These are phyloP conservation scores for Antechinus stuartii DNA, from an alignment of 2,113 vertebrate species.

Conservation along the genomic window DNA sequence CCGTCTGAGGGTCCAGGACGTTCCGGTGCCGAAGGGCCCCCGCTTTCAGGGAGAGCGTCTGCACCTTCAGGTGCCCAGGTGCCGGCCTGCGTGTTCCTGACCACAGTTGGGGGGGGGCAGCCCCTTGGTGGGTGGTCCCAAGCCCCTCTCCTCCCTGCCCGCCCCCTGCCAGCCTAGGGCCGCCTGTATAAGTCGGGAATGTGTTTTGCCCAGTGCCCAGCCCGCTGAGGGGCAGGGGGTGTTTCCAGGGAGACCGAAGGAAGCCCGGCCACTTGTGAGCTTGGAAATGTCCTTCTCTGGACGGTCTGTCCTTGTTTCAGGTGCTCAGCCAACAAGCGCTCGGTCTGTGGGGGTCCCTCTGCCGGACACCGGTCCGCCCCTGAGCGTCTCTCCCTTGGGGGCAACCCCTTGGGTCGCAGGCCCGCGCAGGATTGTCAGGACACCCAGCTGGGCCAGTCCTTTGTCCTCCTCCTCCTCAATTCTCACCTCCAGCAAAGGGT, in stretches of 20 bases:
- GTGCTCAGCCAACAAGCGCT: neutral
- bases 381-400: neutral
- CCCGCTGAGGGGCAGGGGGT: neutral
- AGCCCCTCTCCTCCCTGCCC: neutral
- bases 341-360: neutral
- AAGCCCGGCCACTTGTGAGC: neutral
- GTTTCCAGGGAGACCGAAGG: constrained; percentile 28
- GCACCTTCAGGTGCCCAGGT: neutral
- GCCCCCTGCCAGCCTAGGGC: neutral
- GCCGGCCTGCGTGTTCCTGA: neutral
- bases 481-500: neutral
- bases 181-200: neutral
- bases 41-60: neutral
- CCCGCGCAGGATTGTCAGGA: no score
- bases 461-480: neutral
- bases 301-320: neutral
- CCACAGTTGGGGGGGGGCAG: neutral
- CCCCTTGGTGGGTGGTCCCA: neutral
- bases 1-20: neutral
- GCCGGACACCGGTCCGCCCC: neutral
- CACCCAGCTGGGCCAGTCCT: no score
- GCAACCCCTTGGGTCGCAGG: no score
- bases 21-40: neutral
- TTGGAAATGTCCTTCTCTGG: neutral
- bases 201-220: neutral